These are phyloP conservation scores for Vulpes ferrilata DNA, from an alignment of 2,113 vertebrate species.

Conservation along the genomic window DNA sequence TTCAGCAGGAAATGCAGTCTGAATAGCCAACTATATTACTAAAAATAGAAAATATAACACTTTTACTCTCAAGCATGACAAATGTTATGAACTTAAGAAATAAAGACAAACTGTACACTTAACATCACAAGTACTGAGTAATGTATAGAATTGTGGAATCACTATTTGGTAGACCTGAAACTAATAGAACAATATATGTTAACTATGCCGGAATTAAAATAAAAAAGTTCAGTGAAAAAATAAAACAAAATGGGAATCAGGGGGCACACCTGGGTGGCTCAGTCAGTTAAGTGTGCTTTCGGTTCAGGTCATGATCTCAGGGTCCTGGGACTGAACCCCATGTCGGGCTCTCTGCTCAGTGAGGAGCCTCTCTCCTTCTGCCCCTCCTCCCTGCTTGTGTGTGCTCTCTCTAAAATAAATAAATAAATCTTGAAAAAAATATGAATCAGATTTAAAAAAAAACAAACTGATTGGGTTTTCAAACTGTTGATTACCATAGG, in stretches of 20 bases:
- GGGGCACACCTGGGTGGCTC: too few relatives aligned
- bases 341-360: too few relatives aligned
- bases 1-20: constrained; percentile 15
- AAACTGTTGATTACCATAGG: neutral
- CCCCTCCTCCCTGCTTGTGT: too few relatives aligned
- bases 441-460: neutral
- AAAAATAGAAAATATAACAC: constrained; percentile 8
- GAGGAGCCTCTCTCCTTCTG: too few relatives aligned
- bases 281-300: too few relatives aligned
- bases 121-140: neutral
- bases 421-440: neutral
- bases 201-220: neutral
- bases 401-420: too few relatives aligned
- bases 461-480: neutral
- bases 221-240: neutral
- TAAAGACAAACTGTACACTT: neutral
- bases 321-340: too few relatives aligned
- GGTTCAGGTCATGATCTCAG: too few relatives aligned
- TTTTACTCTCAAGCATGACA: constrained; percentile 33
- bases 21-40: neutral
- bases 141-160: neutral
- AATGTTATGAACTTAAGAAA: neutral
- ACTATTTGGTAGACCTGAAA: neutral
- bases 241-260: neutral
- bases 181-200: neutral